Base-by-base conservation (phyloP, 1,140 invertebrate species). In the Geopemphigus sp. region DNA sequence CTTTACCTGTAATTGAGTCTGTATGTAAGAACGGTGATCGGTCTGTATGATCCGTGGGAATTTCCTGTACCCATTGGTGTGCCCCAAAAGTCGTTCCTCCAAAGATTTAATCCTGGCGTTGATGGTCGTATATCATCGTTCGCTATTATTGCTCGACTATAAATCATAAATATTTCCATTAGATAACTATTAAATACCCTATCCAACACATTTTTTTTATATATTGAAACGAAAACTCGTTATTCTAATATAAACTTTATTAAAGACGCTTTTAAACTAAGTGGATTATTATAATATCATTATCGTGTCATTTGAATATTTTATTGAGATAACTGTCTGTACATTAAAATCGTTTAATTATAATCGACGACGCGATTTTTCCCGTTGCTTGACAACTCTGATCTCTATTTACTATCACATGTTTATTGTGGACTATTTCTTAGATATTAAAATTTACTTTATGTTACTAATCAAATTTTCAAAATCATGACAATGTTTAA, bases 41-140 rank as follows among this genome's bases (percentile, higher is more conserved):
- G 96, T 56, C 96, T 89, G 86, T 97, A 98, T 2, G 95, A 98
- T 84, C 97, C 97, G 88, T 98, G 96, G 0, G 94, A 95, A 29
- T 93, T 93, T 81, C 89, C 89, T 84, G 95, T 93, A 45, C 88
- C 89, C 82, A 96, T 86, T 50, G 94, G 92, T 24, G 94, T 96
- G 63, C 94, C 95, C 95, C 95, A 96, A 86, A 95, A 96, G 86
- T 96, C 95, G 85, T 96, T 92, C 83, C 89, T 87, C 87, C 91
- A 90, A 12, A 86, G 59, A 50, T 81, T 82, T 12, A 80, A 81
- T 5, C 85, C 72, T 68, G 92, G 90, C 22, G 91, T 92, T 81
- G 87, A 89, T 61, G 92, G 90, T 81, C 92, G 88, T 80, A 96
- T 88, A 84, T 96, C 94, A 66, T 90, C 91, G 85, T 96, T 96